phyloP scores from a whole-genome alignment of 2,888 invertebrate genomes.

The Ormyrus labotus region DNA sequence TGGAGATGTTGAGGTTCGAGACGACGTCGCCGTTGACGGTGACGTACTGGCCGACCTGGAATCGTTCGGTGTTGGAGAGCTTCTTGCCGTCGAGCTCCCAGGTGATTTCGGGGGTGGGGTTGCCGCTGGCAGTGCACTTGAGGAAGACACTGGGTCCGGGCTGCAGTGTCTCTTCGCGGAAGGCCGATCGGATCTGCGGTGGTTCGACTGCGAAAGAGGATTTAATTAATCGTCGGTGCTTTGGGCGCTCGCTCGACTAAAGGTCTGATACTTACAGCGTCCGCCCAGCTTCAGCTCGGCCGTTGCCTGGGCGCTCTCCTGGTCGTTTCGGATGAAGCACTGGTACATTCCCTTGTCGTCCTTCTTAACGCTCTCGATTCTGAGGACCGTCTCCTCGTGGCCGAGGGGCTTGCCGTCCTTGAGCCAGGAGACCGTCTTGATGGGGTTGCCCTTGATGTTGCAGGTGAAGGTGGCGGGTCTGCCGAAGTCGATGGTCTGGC shows the following conservation, averaged over 20 bases:
- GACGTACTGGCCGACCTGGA: conserved; percentile 91
- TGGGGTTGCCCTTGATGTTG: conserved; percentile 92
- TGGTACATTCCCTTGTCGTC: conserved; percentile 99
- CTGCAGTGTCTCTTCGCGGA: conserved; percentile 92
- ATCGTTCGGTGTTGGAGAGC: conserved; percentile 83
- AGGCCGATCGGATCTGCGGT: conserved; percentile 90
- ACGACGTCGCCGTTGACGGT: conserved; percentile 94
- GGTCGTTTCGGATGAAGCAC: conserved; percentile 94
- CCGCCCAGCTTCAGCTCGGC: conserved; percentile 95
- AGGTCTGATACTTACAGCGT: conserved; percentile 80
- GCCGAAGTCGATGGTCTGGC: conserved; percentile 95
- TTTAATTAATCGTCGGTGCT: background rate
- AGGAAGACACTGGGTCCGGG: conserved; percentile 93
- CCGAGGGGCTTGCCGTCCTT: conserved; percentile 93
- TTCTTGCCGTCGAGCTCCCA: conserved; percentile 95
- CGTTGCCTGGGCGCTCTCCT: conserved; percentile 94
- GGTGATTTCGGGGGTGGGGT: conserved; percentile 94
- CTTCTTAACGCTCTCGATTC: conserved; percentile 93
- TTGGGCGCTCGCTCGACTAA: background rate
- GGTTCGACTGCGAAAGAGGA: conserved; percentile 83
- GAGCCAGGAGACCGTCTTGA: conserved; percentile 93
- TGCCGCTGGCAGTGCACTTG: conserved; percentile 95
- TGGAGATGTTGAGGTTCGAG: conserved; percentile 92
- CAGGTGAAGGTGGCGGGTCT: conserved; percentile 94
- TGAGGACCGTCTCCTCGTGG: conserved; percentile 87